A percentile compares a stretch with the other conserved stretches of the same genome.
These are phyloP conservation scores for Sepiola atlantica DNA, from an alignment of 2,888 invertebrate genomes.

Conservation along the genomic window DNA sequence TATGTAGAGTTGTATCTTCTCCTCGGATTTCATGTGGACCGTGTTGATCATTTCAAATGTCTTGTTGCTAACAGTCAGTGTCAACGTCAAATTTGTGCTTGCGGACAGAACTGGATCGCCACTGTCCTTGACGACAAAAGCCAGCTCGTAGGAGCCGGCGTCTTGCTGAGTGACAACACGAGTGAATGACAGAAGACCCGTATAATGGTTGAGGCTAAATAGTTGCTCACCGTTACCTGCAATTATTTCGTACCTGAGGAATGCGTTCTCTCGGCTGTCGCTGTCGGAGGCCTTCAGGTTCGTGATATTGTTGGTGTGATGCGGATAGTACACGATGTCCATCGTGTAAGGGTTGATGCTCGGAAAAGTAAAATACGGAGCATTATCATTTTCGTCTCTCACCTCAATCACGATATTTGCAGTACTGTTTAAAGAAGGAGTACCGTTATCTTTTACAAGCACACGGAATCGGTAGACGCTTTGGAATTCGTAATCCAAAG, in stretches of 20 bases:
- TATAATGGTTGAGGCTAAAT: background rate
- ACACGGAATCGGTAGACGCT: background rate
- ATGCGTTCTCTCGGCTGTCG: background rate
- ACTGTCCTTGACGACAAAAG: background rate
- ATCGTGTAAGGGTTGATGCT: background rate
- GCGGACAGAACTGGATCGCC: background rate
- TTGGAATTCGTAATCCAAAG: constrained; percentile 15
- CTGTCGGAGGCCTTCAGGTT: background rate
- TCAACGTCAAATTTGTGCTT: background rate
- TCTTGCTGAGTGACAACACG: constrained; percentile 32
- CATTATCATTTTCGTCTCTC: background rate
- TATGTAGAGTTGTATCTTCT: background rate
- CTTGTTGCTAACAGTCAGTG: background rate
- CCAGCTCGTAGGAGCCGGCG: background rate
- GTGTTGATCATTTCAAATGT: background rate
- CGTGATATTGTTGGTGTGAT: background rate
- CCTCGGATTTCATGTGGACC: background rate
- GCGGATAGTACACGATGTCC: background rate
- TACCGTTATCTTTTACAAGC: background rate
- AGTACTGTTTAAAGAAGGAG: background rate
- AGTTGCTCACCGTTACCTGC: background rate
- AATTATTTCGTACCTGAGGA: background rate
- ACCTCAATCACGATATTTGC: background rate
- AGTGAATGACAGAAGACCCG: constrained; percentile 4
- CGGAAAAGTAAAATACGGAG: background rate